Evolutionary conservation across 2,888 invertebrate genomes (phyloP).

Genomic region (Melieria picta): DNA sequence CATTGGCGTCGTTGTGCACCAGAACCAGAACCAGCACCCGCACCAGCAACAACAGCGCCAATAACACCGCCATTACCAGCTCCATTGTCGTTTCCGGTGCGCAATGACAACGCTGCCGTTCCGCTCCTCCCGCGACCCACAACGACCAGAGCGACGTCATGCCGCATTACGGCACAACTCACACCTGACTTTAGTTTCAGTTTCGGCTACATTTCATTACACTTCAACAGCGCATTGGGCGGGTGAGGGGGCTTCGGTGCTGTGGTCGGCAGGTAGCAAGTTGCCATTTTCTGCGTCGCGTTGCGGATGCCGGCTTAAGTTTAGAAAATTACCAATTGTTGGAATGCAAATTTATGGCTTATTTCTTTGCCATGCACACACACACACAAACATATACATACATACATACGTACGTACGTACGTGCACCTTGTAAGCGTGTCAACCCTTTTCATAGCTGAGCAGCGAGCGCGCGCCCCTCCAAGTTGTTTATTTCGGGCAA

Average conservation of each 20-base stretch:
- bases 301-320: slow-evolving; percentile 43
- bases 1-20: slow-evolving; percentile 22
- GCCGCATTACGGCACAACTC: too few species aligned
- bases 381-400: slow-evolving; percentile 38
- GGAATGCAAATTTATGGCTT: slow-evolving; percentile 60
- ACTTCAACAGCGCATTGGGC: too few species aligned
- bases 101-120: slow-evolving; percentile 22
- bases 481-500: slow-evolving; percentile 37
- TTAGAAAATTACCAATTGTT: slow-evolving; percentile 58
- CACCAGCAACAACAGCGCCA: slow-evolving; percentile 25
- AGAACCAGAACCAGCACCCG: slow-evolving; percentile 25
- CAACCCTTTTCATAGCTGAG: background rate
- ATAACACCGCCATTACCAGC: slow-evolving; percentile 30
- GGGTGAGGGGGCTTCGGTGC: too few species aligned
- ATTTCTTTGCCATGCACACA: slow-evolving; percentile 39
- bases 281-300: background rate
- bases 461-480: background rate
- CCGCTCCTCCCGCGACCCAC: too few species aligned
- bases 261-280: too few species aligned
- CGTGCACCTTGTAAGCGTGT: background rate
- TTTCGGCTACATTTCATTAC: background rate
- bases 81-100: slow-evolving; percentile 27
- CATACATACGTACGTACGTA: background rate
- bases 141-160: too few species aligned
- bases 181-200: background rate